Evolutionary conservation across 2,113 vertebrate species (phyloP).

Genomic region (Ia io): DNA sequence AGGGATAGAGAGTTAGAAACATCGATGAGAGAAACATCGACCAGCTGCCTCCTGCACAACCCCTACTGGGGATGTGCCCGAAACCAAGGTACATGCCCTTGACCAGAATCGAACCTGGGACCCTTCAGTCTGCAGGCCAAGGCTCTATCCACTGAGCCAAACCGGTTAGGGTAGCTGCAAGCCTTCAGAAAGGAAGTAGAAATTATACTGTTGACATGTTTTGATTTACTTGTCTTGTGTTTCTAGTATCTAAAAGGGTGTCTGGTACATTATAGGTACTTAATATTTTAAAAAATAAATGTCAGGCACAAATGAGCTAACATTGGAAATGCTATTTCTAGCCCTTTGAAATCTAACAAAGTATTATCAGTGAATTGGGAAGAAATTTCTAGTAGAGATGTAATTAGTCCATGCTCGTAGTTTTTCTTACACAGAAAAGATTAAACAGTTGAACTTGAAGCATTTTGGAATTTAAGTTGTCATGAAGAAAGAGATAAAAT

Average conservation of each 20-base stretch:
- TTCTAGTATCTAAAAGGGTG: neutral
- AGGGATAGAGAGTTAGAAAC: too few relatives aligned
- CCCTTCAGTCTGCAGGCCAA: too few relatives aligned
- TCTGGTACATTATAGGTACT: neutral
- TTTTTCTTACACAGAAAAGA: neutral
- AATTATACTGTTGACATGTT: neutral
- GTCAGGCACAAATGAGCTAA: neutral
- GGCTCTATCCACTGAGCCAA: too few relatives aligned
- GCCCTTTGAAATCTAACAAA: neutral
- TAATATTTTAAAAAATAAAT: neutral
- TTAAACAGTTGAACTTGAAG: neutral
- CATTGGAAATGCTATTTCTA: neutral
- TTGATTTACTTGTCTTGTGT: neutral
- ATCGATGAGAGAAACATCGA: too few relatives aligned
- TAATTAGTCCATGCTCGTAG: neutral
- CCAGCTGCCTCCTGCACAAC: too few relatives aligned
- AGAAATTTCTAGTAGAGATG: neutral
- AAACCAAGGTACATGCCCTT: too few relatives aligned
- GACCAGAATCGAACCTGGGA: too few relatives aligned
- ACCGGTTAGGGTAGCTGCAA: neutral
- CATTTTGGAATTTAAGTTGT: conserved; percentile 20
- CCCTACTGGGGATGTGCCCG: too few relatives aligned
- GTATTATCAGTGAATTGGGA: neutral
- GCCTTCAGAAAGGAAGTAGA: conserved; percentile 1
- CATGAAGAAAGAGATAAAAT: conserved; percentile 1